These are phyloP conservation scores for Hydropsyche tenuis DNA, from an alignment of 1,140 invertebrate genomes.

Conservation along the genomic window DNA sequence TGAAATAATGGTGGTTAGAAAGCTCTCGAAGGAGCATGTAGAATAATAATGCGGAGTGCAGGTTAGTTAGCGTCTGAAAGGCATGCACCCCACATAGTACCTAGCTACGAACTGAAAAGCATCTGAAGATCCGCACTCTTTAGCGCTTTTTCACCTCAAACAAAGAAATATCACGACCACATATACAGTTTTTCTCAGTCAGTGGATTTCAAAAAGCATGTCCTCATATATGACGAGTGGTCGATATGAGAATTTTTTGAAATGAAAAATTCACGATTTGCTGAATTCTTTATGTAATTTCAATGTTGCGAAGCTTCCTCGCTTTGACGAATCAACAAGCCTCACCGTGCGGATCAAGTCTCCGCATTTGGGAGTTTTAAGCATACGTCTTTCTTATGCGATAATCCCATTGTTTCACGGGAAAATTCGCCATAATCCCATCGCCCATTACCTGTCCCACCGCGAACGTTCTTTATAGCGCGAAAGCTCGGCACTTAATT, in stretches of 20 bases:
- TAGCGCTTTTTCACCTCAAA: too few relatives aligned
- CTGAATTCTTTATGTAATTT: too few relatives aligned
- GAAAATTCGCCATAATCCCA: slow-evolving; percentile 7
- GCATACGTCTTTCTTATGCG: background rate
- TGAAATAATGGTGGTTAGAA: slow-evolving; percentile 31
- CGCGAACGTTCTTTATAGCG: slow-evolving; percentile 8
- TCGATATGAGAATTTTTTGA: too few relatives aligned
- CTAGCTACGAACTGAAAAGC: background rate
- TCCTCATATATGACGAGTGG: too few relatives aligned
- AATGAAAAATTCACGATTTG: too few relatives aligned
- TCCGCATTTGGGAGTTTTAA: background rate
- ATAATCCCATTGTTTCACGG: slow-evolving; percentile 11
- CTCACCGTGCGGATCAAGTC: too few relatives aligned
- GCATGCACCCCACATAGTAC: slow-evolving; percentile 5
- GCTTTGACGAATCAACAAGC: too few relatives aligned
- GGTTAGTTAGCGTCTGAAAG: slow-evolving; percentile 20
- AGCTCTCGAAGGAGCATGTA: slow-evolving; percentile 18
- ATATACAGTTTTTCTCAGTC: too few relatives aligned
- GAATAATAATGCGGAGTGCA: slow-evolving; percentile 31
- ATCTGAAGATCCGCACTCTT: too few relatives aligned
- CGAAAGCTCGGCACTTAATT: slow-evolving; percentile 28
- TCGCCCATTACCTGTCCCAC: slow-evolving; percentile 9
- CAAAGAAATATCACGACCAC: too few relatives aligned
- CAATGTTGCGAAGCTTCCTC: too few relatives aligned
- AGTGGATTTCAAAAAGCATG: too few relatives aligned